phyloP scores from a whole-genome alignment of 2,797 vertebrate genomes.

The Jordanella pulchra region DNA sequence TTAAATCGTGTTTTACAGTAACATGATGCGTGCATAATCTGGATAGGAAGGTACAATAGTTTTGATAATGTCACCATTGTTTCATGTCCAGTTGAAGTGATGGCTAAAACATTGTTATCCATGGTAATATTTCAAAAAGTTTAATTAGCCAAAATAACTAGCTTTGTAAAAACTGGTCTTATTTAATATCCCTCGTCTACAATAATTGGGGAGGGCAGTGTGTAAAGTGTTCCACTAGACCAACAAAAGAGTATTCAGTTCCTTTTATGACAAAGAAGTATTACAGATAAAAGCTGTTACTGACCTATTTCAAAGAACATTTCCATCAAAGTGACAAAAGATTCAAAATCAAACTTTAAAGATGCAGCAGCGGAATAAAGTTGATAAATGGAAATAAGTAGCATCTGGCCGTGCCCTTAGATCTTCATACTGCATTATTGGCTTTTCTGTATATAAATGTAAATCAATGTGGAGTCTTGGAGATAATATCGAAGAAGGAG shows the following conservation, averaged over 20 bases:
- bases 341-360: not conserved
- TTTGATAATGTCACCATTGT: no score
- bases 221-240: no score
- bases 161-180: no score
- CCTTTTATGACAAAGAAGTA: not conserved
- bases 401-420: not conserved
- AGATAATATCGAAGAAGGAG: slow-evolving; percentile 29
- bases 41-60: no score
- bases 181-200: not conserved
- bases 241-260: not conserved
- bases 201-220: not conserved
- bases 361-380: not conserved
- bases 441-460: slow-evolving; percentile 53
- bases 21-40: no score
- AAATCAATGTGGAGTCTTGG: slow-evolving; percentile 42
- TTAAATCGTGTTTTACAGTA: no score
- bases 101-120: no score
- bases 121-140: no score
- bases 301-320: not conserved
- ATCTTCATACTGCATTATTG: slow-evolving; percentile 15
- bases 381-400: slow-evolving; percentile 1
- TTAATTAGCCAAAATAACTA: no score
- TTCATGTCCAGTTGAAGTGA: no score
- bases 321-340: not conserved
- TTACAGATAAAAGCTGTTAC: not conserved